Percentiles rank a stretch among this genome's conserved stretches.
phyloP scores from a whole-genome alignment of 2,113 vertebrate genomes.

The Brachirus orientalis region DNA sequence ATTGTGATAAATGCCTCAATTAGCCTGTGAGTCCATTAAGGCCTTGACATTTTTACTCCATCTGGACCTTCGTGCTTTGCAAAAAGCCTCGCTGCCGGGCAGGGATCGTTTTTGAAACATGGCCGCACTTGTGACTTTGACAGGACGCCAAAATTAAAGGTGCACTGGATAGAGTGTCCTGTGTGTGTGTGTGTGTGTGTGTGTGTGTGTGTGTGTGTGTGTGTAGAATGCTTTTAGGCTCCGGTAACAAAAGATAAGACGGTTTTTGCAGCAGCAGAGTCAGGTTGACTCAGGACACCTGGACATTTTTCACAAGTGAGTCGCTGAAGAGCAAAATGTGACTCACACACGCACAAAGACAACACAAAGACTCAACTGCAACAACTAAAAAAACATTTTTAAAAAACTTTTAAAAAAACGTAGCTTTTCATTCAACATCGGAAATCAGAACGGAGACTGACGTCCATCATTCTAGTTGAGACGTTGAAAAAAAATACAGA shows the following conservation, averaged over 20 bases:
- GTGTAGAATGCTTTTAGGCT: conserved; percentile 49
- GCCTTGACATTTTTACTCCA: conserved; percentile 53
- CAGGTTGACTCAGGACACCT: conserved; percentile 35
- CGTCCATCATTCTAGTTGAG: too few relatives aligned
- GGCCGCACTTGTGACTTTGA: conserved; percentile 25
- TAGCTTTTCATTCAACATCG: too few relatives aligned
- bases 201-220: neutral
- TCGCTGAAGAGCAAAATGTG: conserved; percentile 14
- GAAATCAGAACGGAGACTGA: too few relatives aligned
- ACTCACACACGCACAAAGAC: neutral
- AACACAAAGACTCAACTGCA: too few relatives aligned
- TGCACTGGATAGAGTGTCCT: conserved; percentile 23
- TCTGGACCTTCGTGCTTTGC: conserved; percentile 18
- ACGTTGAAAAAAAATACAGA: too few relatives aligned
- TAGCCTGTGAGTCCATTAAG: conserved; percentile 71
- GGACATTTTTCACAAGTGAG: conserved; percentile 20
- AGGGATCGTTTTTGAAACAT: conserved; percentile 18
- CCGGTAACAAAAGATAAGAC: conserved; percentile 27
- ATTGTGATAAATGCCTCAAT: conserved; percentile 67
- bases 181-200: conserved; percentile 12
- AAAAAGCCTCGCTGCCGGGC: conserved; percentile 27
- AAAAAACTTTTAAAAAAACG: too few relatives aligned
- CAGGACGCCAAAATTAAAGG: conserved; percentile 51
- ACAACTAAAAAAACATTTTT: too few relatives aligned
- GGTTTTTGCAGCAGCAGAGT: conserved; percentile 18